Conservation (phyloP, 2,888 invertebrate genomes). For the Nyleta sp. region DNA sequence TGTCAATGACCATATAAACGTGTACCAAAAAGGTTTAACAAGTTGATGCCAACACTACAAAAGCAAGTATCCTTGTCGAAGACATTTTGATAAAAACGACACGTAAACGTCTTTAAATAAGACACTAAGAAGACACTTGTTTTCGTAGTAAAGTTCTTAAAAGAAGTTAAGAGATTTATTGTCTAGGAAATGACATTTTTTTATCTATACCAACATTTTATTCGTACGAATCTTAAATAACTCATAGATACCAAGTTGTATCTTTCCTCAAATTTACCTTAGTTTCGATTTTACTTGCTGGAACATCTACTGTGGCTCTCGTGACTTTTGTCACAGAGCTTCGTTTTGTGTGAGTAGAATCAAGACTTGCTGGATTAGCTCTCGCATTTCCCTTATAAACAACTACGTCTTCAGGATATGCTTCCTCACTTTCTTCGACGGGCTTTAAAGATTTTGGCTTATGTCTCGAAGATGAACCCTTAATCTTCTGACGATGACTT, state of each 20-base stretch:
- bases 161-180: too few relatives aligned
- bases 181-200: not conserved
- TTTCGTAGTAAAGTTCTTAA: too few relatives aligned
- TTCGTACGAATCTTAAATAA: too few relatives aligned
- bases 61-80: too few relatives aligned
- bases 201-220: too few relatives aligned
- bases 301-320: not conserved
- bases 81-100: too few relatives aligned
- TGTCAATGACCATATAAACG: too few relatives aligned
- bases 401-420: not conserved
- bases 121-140: too few relatives aligned
- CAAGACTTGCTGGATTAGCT: not conserved
- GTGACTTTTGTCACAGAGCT: conserved; percentile 1
- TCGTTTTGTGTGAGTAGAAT: not conserved
- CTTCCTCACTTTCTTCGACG: conserved; percentile 2
- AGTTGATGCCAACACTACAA: too few relatives aligned
- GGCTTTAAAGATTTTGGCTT: not conserved
- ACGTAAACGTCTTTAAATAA: not conserved
- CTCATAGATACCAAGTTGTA: too few relatives aligned
- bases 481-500: not conserved
- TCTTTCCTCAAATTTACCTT: conserved; percentile 13
- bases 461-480: not conserved
- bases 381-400: not conserved
- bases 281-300: not conserved
- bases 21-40: too few relatives aligned